Evolutionary conservation across 1,140 invertebrate species (phyloP), one percentile per base, ranked within the genome.

Genomic region (Drosophila ercepeae): DNA sequence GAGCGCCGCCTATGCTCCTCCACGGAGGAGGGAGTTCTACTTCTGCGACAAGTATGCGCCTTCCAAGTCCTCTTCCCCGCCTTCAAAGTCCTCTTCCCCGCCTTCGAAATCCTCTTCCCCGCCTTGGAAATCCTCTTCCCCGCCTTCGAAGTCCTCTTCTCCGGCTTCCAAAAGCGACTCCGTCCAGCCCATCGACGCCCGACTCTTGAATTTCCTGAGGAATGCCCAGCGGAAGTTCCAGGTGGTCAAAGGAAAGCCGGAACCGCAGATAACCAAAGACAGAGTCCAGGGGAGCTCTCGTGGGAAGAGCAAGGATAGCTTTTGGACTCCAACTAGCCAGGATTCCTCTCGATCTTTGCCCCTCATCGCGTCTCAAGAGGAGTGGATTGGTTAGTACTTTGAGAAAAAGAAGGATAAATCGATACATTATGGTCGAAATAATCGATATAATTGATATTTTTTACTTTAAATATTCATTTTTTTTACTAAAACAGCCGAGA

Each of bases 381-480:
- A 90, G 65, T 90, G 89, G 88, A 81, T 90, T 49, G 89, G 89
- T 90, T 90, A 90, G 89, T 90, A 90, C 36, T 8, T 19, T 0
- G 13, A 36, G 34, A 13, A 34, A 34, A n/a, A n/a, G n/a, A n/a
- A n/a, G n/a, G n/a, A n/a, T n/a, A n/a, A n/a, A n/a, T n/a, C n/a
- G n/a, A n/a, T n/a, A n/a, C n/a, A n/a, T n/a, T n/a, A n/a, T n/a
- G n/a, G n/a, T n/a, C n/a, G n/a, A n/a, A n/a, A n/a, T n/a, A n/a
- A n/a, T n/a, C n/a, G n/a, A n/a, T n/a, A n/a, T n/a, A n/a, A n/a
- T n/a, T n/a, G n/a, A n/a, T n/a, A n/a, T n/a, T n/a, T n/a, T n/a
- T n/a, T n/a, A n/a, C n/a, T n/a, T n/a, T n/a, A n/a, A n/a, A n/a
- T n/a, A n/a, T n/a, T n/a, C n/a, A n/a, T n/a, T n/a, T n/a, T n/a